Conservation (phyloP, 2,888 invertebrate species). For the Drosophila histrio region DNA sequence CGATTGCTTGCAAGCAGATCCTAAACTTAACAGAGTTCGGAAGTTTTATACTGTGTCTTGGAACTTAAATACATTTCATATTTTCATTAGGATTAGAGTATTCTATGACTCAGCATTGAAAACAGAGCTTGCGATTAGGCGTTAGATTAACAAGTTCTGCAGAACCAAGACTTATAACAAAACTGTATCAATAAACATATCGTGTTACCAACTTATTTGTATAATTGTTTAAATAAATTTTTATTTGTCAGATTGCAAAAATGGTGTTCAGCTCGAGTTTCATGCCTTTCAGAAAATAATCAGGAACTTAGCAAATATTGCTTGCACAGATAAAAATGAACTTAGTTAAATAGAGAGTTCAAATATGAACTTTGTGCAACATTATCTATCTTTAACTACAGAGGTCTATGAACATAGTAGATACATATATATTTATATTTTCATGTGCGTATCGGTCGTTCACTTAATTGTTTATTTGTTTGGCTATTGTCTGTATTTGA, state of each 20-base stretch:
- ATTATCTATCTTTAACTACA: background rate
- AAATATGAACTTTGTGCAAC: background rate
- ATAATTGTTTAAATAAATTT: background rate
- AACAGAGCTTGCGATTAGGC: background rate
- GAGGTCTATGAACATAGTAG: background rate
- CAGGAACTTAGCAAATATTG: background rate
- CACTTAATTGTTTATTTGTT: constrained; percentile 54
- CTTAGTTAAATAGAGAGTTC: background rate
- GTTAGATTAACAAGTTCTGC: background rate
- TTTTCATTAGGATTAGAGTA: no score
- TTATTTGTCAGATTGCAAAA: background rate
- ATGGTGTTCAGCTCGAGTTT: background rate
- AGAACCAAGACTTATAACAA: background rate
- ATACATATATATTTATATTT: background rate
- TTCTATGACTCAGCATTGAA: constrained; percentile 4
- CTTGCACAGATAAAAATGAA: background rate
- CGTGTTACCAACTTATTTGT: background rate
- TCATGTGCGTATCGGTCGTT: constrained; percentile 63
- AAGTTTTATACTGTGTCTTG: no score
- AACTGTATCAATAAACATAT: background rate
- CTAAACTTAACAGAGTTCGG: no score
- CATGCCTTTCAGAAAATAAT: background rate
- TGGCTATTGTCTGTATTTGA: constrained; percentile 53
- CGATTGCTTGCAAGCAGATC: no score
- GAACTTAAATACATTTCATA: no score